Evolutionary conservation across 2,888 invertebrate species (phyloP), one percentile per base, ranked within the genome.

Genomic region (Drosophila hawaiiensis): DNA sequence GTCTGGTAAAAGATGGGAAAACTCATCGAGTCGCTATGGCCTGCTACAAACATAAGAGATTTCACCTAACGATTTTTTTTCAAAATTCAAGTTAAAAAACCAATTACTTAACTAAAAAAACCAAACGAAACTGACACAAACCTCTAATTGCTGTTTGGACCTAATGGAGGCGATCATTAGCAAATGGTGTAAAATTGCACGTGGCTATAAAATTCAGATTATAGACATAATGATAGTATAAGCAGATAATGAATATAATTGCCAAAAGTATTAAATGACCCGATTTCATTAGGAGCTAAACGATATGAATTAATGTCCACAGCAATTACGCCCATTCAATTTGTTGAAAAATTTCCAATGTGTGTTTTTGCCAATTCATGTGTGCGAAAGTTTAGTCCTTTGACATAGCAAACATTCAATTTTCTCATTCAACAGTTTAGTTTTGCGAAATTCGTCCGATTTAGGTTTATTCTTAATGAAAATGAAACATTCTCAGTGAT

Each of bases 401-500:
- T 50, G 25, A 33, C 47, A 31, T 37, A n/a, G 29, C 10, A 3
- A 47, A 41, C 12, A 63, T 55, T 61, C 49, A 59, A 35, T 65
- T 63, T 71, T 22, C 65, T 28, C 62, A 25, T 41, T 68, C 71
- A 68, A 75, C 43, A 62, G 61, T 58, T 66, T 54, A 35, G 10
- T 29, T 39, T 60, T n/a, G 22, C 16, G 4, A 28, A 28, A 29
- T 39, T 52, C 47, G 16, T 22, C 41, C n/a, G 29, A 47, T 25
- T 47, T 47, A 4, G 16, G 1, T 16, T 10, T 19, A 47, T 47
- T 31, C 33, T 73, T 59, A 16, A 14, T 19, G 29, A 28, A 16
- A 31, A 56, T 52, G 29, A 47, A 74, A 56, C 59, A 69, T 56
- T 47, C 6, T 28, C 12, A n/a, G 6, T 52, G 35, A 29, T 55